These are phyloP conservation scores for Polymixis flavicincta DNA, from an alignment of 2,888 invertebrate species.

Conservation along the genomic window DNA sequence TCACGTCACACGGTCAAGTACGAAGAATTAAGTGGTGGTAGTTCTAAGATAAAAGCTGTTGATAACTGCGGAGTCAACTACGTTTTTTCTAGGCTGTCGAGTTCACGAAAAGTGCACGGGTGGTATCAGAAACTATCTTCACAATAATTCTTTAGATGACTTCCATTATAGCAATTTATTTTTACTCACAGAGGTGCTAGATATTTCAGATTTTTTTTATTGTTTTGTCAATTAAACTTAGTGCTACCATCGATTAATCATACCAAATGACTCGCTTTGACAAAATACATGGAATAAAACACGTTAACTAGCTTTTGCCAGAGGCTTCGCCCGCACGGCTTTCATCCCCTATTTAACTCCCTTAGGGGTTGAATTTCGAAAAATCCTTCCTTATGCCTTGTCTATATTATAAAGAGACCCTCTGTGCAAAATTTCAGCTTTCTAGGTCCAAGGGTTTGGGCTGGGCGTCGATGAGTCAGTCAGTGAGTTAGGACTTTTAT, in stretches of 20 bases:
- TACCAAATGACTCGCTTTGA: not conserved
- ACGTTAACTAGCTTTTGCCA: too few species aligned
- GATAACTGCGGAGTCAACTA: slow-evolving; percentile 52
- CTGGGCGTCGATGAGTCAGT: too few species aligned
- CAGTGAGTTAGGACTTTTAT: too few species aligned
- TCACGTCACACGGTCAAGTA: slow-evolving; percentile 49
- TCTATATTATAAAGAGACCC: too few species aligned
- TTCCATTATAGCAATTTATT: not conserved
- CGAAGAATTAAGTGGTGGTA: slow-evolving; percentile 52
- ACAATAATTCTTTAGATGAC: slow-evolving; percentile 22
- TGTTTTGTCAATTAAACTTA: too few species aligned
- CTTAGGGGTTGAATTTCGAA: too few species aligned
- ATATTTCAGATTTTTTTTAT: not conserved
- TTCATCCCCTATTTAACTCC: too few species aligned
- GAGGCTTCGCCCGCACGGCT: too few species aligned
- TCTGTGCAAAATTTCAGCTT: too few species aligned
- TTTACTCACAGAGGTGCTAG: not conserved
- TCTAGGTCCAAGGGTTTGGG: too few species aligned
- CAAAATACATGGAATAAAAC: not conserved
- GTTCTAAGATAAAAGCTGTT: slow-evolving; percentile 46
- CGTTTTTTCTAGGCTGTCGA: slow-evolving; percentile 45
- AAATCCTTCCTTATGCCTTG: too few species aligned
- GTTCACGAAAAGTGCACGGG: slow-evolving; percentile 44
- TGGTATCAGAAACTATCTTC: slow-evolving; percentile 53
- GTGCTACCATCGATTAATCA: slow-evolving; percentile 1